These are phyloP conservation scores for Nematolebias whitei DNA, from an alignment of 2,113 vertebrate genomes.

Conservation along the genomic window DNA sequence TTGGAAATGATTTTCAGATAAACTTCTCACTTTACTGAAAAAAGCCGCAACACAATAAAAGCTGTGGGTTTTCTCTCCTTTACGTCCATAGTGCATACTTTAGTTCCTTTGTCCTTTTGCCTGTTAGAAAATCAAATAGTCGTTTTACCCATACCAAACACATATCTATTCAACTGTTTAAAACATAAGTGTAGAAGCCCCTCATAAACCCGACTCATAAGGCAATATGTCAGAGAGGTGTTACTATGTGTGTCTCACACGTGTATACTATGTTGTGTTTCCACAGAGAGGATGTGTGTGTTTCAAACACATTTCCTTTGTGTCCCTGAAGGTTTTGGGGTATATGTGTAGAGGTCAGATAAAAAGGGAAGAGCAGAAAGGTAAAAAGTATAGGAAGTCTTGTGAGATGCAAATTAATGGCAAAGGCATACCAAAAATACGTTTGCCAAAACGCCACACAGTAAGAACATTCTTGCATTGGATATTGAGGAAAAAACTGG, in stretches of 20 bases:
- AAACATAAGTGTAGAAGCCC: conserved; percentile 54
- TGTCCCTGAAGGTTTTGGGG: conserved; percentile 60
- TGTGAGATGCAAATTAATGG: background rate
- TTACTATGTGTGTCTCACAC: conserved; percentile 29
- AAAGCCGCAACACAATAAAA: too few species aligned
- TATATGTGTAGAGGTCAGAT: conserved; percentile 48
- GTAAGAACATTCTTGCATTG: conserved; percentile 11
- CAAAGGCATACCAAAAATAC: background rate
- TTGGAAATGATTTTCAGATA: too few species aligned
- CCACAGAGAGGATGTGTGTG: conserved; percentile 66
- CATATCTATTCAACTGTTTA: conserved; percentile 57
- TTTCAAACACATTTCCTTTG: conserved; percentile 76
- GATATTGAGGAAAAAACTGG: background rate
- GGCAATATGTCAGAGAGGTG: conserved; percentile 64
- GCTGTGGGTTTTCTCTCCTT: conserved; percentile 32
- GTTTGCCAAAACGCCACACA: conserved; percentile 1
- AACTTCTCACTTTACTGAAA: too few species aligned
- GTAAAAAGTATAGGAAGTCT: conserved; percentile 23
- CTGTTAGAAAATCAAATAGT: too few species aligned
- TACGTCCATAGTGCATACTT: conserved; percentile 16
- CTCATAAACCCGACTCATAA: conserved; percentile 45
- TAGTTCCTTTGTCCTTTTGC: too few species aligned
- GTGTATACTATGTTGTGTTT: conserved; percentile 41
- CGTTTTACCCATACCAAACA: conserved; percentile 32
- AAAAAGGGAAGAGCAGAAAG: conserved; percentile 27